A percentile compares a stretch with the other conserved stretches of the same genome.
phyloP scores from a whole-genome alignment of 1,140 invertebrate species.

The Hylaeus volcanicus region DNA sequence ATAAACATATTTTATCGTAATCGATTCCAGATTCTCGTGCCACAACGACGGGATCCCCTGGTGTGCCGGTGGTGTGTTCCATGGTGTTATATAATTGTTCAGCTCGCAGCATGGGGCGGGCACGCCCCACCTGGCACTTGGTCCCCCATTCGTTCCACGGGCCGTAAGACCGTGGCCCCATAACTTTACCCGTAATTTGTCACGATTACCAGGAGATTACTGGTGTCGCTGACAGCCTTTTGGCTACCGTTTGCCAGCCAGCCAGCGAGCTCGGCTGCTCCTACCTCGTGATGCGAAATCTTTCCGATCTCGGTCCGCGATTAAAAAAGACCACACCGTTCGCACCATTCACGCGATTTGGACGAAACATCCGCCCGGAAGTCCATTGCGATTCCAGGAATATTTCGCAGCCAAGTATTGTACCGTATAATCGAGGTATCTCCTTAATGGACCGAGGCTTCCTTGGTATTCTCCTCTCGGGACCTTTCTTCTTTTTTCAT shows the following conservation, averaged over 20 bases:
- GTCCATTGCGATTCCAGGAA: not conserved
- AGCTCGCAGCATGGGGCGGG: slow-evolving; percentile 62
- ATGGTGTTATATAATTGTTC: slow-evolving; percentile 73
- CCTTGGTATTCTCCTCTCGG: not conserved
- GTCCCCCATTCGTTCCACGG: slow-evolving; percentile 66
- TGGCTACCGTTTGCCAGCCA: slow-evolving; percentile 60
- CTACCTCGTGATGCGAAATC: slow-evolving; percentile 15
- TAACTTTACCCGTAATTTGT: slow-evolving; percentile 73
- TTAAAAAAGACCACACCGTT: not conserved
- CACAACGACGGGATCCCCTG: slow-evolving; percentile 36
- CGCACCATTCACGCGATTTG: not conserved
- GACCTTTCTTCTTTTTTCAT: too few relatives aligned
- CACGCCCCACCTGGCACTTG: slow-evolving; percentile 73
- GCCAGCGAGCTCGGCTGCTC: not conserved
- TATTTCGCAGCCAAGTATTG: not conserved
- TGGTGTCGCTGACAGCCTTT: slow-evolving; percentile 75
- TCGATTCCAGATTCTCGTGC: slow-evolving; percentile 28
- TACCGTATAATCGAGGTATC: not conserved
- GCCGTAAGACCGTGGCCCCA: slow-evolving; percentile 32
- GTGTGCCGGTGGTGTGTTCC: slow-evolving; percentile 56
- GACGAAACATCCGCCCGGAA: slow-evolving; percentile 5
- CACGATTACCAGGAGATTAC: slow-evolving; percentile 78
- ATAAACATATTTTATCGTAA: slow-evolving; percentile 35
- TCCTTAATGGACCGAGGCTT: not conserved
- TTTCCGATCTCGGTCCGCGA: not conserved